Conservation (phyloP, 2,113 vertebrate genomes). For the Elephas maximus region DNA sequence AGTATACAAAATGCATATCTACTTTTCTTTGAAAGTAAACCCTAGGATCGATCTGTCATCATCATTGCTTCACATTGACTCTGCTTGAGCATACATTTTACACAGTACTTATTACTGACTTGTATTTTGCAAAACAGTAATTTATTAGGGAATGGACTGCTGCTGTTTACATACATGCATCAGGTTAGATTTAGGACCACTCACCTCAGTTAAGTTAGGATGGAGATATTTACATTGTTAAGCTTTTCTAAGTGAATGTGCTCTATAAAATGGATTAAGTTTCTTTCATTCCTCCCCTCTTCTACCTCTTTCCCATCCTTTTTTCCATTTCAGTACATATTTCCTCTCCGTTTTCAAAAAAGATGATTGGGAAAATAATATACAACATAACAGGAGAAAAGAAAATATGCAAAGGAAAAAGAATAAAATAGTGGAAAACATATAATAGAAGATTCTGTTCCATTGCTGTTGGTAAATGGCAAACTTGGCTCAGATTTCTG, state of each 20-base stretch:
- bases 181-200: conserved; percentile 30
- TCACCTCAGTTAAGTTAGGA: conserved; percentile 18
- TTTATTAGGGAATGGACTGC: neutral
- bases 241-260: neutral
- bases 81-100: neutral
- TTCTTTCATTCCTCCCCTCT: neutral
- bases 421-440: neutral
- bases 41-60: neutral
- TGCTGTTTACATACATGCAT: neutral
- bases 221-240: neutral
- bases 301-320: neutral
- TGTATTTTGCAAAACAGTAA: conserved; percentile 15
- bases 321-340: neutral
- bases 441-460: neutral
- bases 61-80: neutral
- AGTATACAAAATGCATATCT: neutral
- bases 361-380: neutral
- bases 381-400: neutral
- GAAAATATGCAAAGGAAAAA: neutral
- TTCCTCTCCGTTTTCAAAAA: neutral
- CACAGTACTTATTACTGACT: neutral
- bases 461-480: neutral
- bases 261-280: conserved; percentile 10
- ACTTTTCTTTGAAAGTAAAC: conserved; percentile 35
- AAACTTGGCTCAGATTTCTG: neutral